A percentile compares a stretch with the other conserved stretches of the same genome.
Conservation (phyloP, 2,888 invertebrate genomes). For the Tromatobia lineatoria region DNA sequence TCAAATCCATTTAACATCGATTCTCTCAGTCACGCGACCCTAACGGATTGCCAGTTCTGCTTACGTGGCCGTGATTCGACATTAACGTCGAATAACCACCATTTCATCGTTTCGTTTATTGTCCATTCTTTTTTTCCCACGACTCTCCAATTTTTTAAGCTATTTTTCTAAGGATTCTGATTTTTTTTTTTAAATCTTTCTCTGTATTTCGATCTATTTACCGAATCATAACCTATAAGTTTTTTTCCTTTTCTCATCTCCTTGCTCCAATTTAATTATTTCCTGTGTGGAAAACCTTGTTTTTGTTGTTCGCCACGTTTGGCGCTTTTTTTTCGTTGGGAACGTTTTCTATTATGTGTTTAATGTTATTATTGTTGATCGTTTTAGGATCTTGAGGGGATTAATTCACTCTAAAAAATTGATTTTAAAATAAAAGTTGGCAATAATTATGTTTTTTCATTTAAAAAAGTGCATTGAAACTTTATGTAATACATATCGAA, state of each 20-base stretch:
- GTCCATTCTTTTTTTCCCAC: background rate
- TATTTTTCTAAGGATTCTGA: background rate
- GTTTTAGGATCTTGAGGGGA: background rate
- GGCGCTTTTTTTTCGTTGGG: too few relatives aligned
- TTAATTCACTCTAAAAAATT: too few relatives aligned
- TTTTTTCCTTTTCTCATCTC: background rate
- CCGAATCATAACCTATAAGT: constrained; percentile 31
- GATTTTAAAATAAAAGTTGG: too few relatives aligned
- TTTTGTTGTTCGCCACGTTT: background rate
- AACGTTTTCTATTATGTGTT: background rate
- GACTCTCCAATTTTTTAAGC: background rate
- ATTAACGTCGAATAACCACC: constrained; percentile 35
- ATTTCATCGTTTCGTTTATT: background rate
- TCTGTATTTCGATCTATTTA: background rate
- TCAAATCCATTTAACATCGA: constrained; percentile 26
- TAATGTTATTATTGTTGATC: background rate
- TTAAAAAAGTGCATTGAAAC: too few relatives aligned
- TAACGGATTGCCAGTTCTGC: constrained; percentile 37
- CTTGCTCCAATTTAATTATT: constrained; percentile 1
- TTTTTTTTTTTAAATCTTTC: background rate
- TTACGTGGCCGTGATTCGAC: constrained; percentile 67
- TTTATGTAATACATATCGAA: too few relatives aligned
- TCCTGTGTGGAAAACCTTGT: background rate
- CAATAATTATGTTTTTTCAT: too few relatives aligned
- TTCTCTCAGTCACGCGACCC: constrained; percentile 17